Base-by-base conservation (phyloP, 2,888 invertebrate genomes). In the Hipparchia sbordonii region DNA sequence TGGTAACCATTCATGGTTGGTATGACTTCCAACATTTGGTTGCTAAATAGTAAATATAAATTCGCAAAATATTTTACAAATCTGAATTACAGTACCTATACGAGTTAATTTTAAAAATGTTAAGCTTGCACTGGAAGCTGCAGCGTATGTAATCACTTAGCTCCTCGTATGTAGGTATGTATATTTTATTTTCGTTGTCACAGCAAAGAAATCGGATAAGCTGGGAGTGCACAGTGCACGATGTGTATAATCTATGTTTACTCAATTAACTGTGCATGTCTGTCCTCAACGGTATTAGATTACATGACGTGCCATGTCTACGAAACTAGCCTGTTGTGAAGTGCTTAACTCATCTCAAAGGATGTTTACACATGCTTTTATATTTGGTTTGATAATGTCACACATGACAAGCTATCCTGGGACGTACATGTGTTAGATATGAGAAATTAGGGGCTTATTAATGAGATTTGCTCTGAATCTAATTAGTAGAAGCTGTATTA, bases 271-370 rank as follows among this genome's bases (percentile, higher is more conserved):
- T 82, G 85, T 85, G 81, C 82, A 85, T 84, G 84, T 85, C 81
- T 80, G 82, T 85, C 82, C 83, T 87, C 87, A 89, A 88, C 79
- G 81, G 82, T 91, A 90, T 91, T 81, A 82, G 70, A 82, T 91
- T 90, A 86, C 91, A 78, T 76, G 82, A 83, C 84, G 80, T 81
- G 80, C 80, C 79, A 82, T 87, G 86, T 88, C 84, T 82, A 75
- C 79, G 79, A 82, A 82, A 82, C 82, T 77, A 79, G 81, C 79
- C 77, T 76, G 74, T 76, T 80, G 77, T 72, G 78, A 79, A 82
- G 79, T 79, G 80, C 81, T 81, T 81, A 82, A 82, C 79, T 82
- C 76, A 71, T 81, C 78, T 74, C 74, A 74, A 70, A 75, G 73
- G 70, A 72, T 82, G 79, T 82, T 80, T 87, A 83, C 82, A 79